Conservation (phyloP, 2,888 invertebrate genomes). For the Apotomis betuletana region DNA sequence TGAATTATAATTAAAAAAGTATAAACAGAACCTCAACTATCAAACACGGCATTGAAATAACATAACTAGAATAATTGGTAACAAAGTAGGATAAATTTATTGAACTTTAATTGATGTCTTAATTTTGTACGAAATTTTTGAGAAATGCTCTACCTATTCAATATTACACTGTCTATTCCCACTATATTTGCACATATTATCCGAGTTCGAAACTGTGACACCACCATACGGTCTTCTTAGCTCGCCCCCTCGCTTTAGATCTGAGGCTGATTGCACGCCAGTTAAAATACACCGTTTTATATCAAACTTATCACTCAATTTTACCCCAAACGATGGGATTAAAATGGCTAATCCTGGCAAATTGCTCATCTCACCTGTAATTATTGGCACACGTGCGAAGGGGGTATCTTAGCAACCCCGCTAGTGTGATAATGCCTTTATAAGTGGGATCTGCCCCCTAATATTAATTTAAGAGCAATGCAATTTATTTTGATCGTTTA, state of each 20-base stretch:
- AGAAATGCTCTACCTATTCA: no score
- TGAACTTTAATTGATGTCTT: no score
- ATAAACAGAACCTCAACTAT: no score
- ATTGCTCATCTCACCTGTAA: conserved; percentile 74
- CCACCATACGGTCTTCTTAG: background rate
- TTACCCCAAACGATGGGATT: conserved; percentile 61
- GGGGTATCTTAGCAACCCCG: conserved; percentile 71
- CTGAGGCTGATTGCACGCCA: conserved; percentile 16
- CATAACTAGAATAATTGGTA: no score
- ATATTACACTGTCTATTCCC: no score
- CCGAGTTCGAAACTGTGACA: conserved; percentile 1
- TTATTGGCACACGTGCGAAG: conserved; percentile 66
- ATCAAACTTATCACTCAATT: conserved; percentile 32
- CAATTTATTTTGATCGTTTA: conserved; percentile 18
- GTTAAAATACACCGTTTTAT: conserved; percentile 21
- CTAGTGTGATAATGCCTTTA: conserved; percentile 48
- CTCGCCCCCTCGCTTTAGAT: background rate
- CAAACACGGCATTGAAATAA: no score
- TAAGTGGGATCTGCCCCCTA: conserved; percentile 25
- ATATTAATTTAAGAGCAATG: conserved; percentile 23
- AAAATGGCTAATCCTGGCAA: conserved; percentile 71
- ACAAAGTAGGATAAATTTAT: no score
- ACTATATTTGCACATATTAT: background rate
- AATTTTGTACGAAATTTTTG: no score
- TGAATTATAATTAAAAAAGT: no score